Evolutionary conservation across 1,140 invertebrate species (phyloP).

Genomic region (Steinernema khuongi): DNA sequence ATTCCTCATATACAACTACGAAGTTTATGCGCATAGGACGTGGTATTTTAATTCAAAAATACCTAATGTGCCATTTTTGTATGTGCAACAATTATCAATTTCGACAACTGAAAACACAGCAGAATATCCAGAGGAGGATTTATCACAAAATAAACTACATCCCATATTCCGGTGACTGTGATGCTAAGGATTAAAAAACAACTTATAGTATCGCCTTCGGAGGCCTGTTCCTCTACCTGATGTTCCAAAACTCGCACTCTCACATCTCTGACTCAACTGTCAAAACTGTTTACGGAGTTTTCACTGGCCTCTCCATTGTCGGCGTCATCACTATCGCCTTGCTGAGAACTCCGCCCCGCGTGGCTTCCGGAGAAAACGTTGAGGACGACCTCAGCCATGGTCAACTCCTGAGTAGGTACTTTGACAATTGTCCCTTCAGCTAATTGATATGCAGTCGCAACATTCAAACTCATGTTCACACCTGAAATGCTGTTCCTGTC

Average conservation of each 20-base stretch:
- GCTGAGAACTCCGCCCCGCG: slow-evolving; percentile 11
- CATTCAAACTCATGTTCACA: slow-evolving; percentile 22
- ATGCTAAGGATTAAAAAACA: too few relatives aligned
- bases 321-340: slow-evolving; percentile 24
- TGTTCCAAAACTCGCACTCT: slow-evolving; percentile 25
- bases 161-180: too few relatives aligned
- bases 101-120: too few relatives aligned
- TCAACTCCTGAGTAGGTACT: slow-evolving; percentile 13
- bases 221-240: slow-evolving; percentile 35
- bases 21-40: too few relatives aligned
- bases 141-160: too few relatives aligned
- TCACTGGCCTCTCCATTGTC: slow-evolving; percentile 27
- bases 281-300: slow-evolving; percentile 26
- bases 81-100: too few relatives aligned
- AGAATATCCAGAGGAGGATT: too few relatives aligned
- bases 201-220: slow-evolving; percentile 29
- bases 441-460: slow-evolving; percentile 12
- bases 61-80: too few relatives aligned
- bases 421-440: slow-evolving; percentile 8
- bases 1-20: background rate
- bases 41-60: too few relatives aligned
- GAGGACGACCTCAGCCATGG: background rate
- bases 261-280: slow-evolving; percentile 23
- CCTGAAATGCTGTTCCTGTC: slow-evolving; percentile 38
- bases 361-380: background rate